phyloP scores from a whole-genome alignment of 2,797 vertebrate species.

The Sebastes kiyomatsui region DNA sequence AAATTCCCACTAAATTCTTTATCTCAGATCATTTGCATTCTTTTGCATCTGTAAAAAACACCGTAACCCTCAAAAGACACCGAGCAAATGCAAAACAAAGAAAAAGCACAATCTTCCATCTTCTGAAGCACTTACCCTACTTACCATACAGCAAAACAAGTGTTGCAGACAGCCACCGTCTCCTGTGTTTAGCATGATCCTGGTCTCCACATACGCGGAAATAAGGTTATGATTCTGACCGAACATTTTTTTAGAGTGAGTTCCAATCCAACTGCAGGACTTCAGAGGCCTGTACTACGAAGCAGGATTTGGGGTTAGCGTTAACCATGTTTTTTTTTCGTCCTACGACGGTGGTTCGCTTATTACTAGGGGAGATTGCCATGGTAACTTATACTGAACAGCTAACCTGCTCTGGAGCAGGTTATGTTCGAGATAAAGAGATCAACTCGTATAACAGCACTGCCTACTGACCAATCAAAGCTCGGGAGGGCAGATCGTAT shows the following conservation, averaged over 20 bases:
- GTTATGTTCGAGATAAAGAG: no score
- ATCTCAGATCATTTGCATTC: constrained; percentile 43
- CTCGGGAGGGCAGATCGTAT: no score
- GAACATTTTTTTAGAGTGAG: not conserved
- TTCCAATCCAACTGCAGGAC: not conserved
- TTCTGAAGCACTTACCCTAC: constrained; percentile 5
- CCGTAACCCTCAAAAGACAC: constrained; percentile 48
- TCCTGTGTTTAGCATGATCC: not conserved
- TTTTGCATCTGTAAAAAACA: constrained; percentile 39
- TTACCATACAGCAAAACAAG: constrained; percentile 3
- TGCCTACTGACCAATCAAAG: no score
- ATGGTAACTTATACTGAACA: no score
- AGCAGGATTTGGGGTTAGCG: no score
- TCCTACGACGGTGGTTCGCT: no score
- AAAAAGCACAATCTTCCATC: constrained; percentile 19
- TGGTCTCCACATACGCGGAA: not conserved
- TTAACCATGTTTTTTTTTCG: no score
- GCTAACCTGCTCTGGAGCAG: no score
- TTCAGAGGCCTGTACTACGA: not conserved
- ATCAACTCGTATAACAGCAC: no score
- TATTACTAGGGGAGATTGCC: no score
- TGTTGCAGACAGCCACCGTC: not conserved
- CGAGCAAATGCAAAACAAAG: constrained; percentile 36
- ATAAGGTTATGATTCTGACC: not conserved
- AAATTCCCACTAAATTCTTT: constrained; percentile 26